These are phyloP conservation scores for Pterobdella sp. DNA, from an alignment of 2,888 invertebrate species.

Conservation along the genomic window DNA sequence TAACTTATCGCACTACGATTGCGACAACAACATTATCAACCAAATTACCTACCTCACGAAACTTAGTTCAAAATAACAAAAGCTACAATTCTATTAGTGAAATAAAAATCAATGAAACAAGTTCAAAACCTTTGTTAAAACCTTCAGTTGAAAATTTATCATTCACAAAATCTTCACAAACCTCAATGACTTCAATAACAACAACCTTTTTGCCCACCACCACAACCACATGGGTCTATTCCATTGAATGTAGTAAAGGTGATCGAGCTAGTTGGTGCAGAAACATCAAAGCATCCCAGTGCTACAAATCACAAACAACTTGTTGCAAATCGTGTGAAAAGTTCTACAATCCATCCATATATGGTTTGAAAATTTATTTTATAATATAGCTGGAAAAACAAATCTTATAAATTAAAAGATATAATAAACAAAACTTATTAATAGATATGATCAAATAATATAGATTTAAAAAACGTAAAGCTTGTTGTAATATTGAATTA, in stretches of 20 bases:
- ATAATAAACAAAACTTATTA: too few relatives aligned
- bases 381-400: neutral
- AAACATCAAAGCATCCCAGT: constrained; percentile 9
- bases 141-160: too few relatives aligned
- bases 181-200: neutral
- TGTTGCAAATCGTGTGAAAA: constrained; percentile 22
- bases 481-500: neutral
- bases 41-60: neutral
- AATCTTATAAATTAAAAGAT: neutral
- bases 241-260: neutral
- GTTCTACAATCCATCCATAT: constrained; percentile 6
- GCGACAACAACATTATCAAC: neutral
- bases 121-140: neutral
- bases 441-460: too few relatives aligned
- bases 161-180: too few relatives aligned
- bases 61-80: neutral
- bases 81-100: neutral
- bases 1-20: neutral
- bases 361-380: neutral
- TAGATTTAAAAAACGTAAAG: too few relatives aligned
- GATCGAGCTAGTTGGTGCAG: neutral
- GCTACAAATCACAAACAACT: neutral
- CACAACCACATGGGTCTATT: neutral
- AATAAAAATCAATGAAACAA: neutral
- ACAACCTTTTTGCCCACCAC: neutral